phyloP scores from a whole-genome alignment of 2,113 vertebrate genomes.

The Callaeas wilsoni region DNA sequence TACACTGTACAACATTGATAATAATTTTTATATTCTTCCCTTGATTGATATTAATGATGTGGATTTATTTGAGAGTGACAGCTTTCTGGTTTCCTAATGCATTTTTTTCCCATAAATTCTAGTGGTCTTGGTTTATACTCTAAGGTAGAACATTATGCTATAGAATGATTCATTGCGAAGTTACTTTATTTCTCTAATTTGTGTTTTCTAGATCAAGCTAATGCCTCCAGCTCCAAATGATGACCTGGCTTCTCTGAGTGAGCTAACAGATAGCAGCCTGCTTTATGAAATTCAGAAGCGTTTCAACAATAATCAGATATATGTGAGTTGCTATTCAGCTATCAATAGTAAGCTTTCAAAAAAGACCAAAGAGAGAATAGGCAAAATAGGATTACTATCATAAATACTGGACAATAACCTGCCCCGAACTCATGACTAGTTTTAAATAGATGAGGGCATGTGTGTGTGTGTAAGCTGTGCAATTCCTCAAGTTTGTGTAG shows the following conservation, averaged over 20 bases:
- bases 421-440: background rate
- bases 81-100: background rate
- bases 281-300: conserved; percentile 99
- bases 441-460: background rate
- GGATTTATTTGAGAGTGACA: background rate
- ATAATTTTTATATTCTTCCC: background rate
- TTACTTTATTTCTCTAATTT: background rate
- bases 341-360: background rate
- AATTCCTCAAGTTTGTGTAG: background rate
- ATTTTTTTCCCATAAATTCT: background rate
- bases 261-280: conserved; percentile 91
- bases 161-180: background rate
- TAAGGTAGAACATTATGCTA: background rate
- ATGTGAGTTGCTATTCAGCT: conserved; percentile 75
- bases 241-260: conserved; percentile 91
- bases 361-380: background rate
- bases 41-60: background rate
- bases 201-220: conserved; percentile 82
- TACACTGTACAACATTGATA: background rate
- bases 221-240: conserved; percentile 94
- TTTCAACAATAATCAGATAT: conserved; percentile 92
- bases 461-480: background rate
- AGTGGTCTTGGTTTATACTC: background rate
- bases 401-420: background rate
- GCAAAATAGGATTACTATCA: background rate